phyloP scores from a whole-genome alignment of 1,140 invertebrate genomes.

The Bombus balteatus region DNA sequence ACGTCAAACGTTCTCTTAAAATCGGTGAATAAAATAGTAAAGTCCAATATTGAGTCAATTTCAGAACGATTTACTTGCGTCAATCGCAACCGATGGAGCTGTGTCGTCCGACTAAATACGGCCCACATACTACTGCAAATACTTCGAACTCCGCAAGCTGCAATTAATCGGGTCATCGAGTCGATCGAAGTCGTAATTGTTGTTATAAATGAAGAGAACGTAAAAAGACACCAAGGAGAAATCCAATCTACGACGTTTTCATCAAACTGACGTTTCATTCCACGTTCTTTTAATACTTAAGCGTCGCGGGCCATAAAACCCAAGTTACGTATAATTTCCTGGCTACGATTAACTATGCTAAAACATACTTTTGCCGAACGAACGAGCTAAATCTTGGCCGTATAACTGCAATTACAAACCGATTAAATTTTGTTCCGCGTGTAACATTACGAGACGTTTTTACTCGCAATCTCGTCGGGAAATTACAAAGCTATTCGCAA shows the following conservation, averaged over 20 bases:
- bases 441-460: background rate
- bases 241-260: slow-evolving; percentile 1
- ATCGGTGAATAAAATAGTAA: background rate
- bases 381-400: background rate
- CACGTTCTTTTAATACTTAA: background rate
- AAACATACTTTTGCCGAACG: background rate
- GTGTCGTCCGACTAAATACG: slow-evolving; percentile 22
- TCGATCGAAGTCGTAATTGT: background rate
- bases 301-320: background rate
- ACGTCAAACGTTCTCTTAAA: background rate
- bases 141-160: background rate
- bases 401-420: background rate
- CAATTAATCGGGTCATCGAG: background rate
- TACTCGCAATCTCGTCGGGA: background rate
- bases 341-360: background rate
- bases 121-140: background rate
- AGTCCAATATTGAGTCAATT: slow-evolving; percentile 57
- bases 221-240: background rate
- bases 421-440: slow-evolving; percentile 4
- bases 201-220: background rate
- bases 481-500: background rate
- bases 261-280: background rate
- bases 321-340: background rate
- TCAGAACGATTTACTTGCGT: slow-evolving; percentile 65
- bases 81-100: slow-evolving; percentile 15